Conservation (phyloP, 2,113 vertebrate genomes). For the Mola mola region DNA sequence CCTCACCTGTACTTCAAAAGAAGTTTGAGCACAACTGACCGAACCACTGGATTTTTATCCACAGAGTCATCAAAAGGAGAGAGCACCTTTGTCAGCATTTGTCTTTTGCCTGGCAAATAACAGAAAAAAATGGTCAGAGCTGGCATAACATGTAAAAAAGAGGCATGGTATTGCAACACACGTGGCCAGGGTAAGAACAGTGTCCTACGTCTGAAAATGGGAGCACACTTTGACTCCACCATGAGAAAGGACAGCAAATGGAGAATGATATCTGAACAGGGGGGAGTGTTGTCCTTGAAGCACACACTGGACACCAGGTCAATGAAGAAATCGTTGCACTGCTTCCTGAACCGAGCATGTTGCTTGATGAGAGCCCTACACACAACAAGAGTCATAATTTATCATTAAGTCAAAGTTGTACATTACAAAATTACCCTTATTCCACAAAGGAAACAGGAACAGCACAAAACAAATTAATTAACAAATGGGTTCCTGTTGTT, state of each 20-base stretch:
- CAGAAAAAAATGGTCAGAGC: not conserved
- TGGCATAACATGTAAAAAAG: not conserved
- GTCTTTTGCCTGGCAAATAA: constrained; percentile 52
- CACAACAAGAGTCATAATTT: not conserved
- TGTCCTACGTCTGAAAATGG: constrained; percentile 56
- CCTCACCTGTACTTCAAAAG: constrained; percentile 94
- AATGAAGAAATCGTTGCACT: constrained; percentile 93
- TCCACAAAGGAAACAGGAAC: not conserved
- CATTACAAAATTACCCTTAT: not conserved
- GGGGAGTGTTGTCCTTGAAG: constrained; percentile 91
- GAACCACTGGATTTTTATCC: constrained; percentile 91
- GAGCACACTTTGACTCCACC: constrained; percentile 61
- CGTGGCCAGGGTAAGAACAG: not conserved
- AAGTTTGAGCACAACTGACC: constrained; percentile 92
- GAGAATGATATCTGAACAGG: constrained; percentile 79
- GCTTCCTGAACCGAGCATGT: constrained; percentile 84
- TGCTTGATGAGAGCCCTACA: constrained; percentile 66
- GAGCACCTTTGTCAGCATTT: constrained; percentile 85
- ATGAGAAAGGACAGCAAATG: constrained; percentile 87
- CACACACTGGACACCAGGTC: constrained; percentile 91
- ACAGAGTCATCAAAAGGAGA: constrained; percentile 92
- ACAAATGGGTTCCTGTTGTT: not conserved
- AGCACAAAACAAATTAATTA: not conserved
- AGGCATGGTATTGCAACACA: not conserved
- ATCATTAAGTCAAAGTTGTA: not conserved